Base-by-base conservation (phyloP, 2,113 vertebrate genomes). In the Chionis minor region DNA sequence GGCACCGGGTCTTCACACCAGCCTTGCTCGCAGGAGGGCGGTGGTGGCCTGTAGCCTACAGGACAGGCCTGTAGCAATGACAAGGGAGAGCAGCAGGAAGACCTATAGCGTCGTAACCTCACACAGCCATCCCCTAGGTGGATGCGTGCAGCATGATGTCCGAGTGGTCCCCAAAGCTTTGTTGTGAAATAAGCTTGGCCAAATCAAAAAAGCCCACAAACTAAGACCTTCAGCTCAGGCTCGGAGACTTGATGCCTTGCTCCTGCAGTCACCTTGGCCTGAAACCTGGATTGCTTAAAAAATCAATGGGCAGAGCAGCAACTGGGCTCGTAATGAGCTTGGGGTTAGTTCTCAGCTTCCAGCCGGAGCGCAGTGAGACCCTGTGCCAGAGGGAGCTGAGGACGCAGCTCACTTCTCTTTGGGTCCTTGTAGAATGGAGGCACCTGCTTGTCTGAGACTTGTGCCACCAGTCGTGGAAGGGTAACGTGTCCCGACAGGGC, bases 401-500 rank as follows among this genome's bases (percentile, higher is more conserved):
- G 74, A 42, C 38, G 24, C 24, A 14, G 38, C 19, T 79, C 42
- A 0, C 40, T n/a, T 26, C 26, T 16, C 65, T 35, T 47, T n/a
- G 17, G 24, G 18, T 67, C 54, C 26, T 27, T 30, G 20, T 22
- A 38, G 33, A 47, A 33, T 44, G 45, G 30, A 52, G 20, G 30
- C 15, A 45, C 13, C 30, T 22, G 44, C 45, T 74, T 27, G 9
- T 54, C 52, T 4, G 3, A n/a, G 77, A 18, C 52, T 24, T 80
- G 28, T 83, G 28, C 56, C 44, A 7, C 14, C 0, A 3, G 15
- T 7, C 0, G 1, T 49, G 38, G 35, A 40, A 73, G 35, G 21
- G 21, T n/a, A 4, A 19, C 6, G 27, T n/a, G 45, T 56, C 51
- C 72, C 2, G 0, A 2, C 4, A 6, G 15, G 49, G 11, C 17